Evolutionary conservation across 2,888 invertebrate genomes (phyloP).

Genomic region (Pseudococcus longispinus): DNA sequence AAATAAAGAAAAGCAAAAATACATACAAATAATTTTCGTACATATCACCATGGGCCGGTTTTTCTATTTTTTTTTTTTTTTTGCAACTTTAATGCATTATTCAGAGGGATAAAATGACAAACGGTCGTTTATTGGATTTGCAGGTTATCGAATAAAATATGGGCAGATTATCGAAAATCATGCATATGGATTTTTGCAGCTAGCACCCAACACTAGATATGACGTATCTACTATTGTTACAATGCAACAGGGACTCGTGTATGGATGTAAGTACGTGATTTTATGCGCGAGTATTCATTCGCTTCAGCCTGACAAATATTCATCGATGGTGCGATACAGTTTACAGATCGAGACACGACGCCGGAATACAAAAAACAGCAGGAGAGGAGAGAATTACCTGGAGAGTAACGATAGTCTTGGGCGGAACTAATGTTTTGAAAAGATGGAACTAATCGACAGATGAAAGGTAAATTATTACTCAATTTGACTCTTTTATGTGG

Average conservation of each 20-base stretch:
- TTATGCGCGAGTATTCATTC: background rate
- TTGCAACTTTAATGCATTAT: background rate
- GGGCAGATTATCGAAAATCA: slow-evolving; percentile 22
- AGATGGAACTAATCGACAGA: background rate
- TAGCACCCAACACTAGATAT: background rate
- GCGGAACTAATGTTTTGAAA: background rate
- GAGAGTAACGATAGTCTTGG: background rate
- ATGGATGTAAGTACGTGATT: background rate
- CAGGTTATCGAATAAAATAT: slow-evolving; percentile 28
- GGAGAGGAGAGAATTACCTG: background rate
- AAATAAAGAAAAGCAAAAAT: background rate
- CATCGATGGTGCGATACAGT: background rate
- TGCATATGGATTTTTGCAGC: slow-evolving; percentile 12
- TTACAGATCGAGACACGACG: background rate
- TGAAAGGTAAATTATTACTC: background rate
- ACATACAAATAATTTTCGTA: background rate
- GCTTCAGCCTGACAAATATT: too few species aligned
- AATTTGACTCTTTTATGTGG: background rate
- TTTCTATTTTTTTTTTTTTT: background rate
- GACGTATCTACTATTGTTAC: background rate
- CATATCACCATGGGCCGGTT: background rate
- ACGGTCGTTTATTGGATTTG: slow-evolving; percentile 16
- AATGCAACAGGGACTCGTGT: background rate
- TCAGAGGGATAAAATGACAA: slow-evolving; percentile 24
- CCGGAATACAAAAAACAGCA: background rate